Percentiles rank a stretch among this genome's conserved stretches.
Evolutionary conservation across 2,113 vertebrate genomes (phyloP).

Genomic region (Melanerpes formicivorus): DNA sequence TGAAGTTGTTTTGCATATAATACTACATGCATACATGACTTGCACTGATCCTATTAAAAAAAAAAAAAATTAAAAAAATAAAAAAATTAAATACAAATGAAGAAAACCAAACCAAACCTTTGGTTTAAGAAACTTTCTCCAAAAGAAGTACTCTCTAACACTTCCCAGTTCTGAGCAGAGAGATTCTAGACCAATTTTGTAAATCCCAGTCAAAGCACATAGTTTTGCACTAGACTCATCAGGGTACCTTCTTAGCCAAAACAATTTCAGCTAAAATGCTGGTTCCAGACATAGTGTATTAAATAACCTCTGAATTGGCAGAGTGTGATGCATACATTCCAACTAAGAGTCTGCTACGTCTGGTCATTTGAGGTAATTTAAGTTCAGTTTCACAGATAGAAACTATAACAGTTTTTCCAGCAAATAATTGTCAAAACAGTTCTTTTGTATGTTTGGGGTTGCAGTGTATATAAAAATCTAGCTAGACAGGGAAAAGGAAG

Average conservation of each 20-base stretch:
- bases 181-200: background rate
- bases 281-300: conserved; percentile 73
- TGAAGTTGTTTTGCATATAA: background rate
- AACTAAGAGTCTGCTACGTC: conserved; percentile 49
- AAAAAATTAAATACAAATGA: background rate
- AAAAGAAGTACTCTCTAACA: conserved; percentile 14
- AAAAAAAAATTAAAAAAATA: background rate
- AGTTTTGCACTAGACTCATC: conserved; percentile 65
- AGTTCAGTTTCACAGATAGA: conserved; percentile 55
- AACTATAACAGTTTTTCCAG: conserved; percentile 14
- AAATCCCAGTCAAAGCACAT: conserved; percentile 69
- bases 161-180: background rate
- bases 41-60: background rate
- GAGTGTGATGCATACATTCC: conserved; percentile 67
- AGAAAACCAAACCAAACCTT: background rate
- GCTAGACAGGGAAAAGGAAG: background rate
- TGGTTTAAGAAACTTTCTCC: background rate
- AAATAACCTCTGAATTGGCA: conserved; percentile 75
- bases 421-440: conserved; percentile 23
- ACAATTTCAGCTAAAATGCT: conserved; percentile 67
- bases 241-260: conserved; percentile 68
- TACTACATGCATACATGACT: background rate
- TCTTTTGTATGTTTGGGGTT: background rate
- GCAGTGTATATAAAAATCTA: background rate
- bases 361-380: conserved; percentile 73